phyloP scores from a whole-genome alignment of 2,113 vertebrate species.

The Xiphophorus hellerii region DNA sequence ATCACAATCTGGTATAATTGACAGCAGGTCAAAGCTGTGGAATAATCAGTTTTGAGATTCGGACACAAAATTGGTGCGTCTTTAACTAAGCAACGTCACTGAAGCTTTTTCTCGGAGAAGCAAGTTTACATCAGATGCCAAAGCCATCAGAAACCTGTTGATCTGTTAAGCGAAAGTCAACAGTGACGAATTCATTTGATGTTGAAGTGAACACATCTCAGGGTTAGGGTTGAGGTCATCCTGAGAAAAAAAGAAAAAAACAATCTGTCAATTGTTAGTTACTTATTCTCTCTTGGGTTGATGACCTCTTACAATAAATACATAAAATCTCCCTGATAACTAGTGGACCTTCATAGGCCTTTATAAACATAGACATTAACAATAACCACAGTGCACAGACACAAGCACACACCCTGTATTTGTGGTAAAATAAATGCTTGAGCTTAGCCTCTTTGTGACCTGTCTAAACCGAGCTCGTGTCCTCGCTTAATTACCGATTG shows the following conservation, averaged over 20 bases:
- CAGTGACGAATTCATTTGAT: background rate
- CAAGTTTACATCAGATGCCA: background rate
- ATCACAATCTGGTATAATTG: no score
- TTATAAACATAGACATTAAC: slow-evolving; percentile 59
- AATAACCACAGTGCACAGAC: slow-evolving; percentile 40
- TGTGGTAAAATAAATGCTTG: slow-evolving; percentile 18
- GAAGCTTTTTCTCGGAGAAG: background rate
- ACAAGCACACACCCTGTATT: slow-evolving; percentile 46
- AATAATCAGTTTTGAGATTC: no score
- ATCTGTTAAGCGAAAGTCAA: background rate
- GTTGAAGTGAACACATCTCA: background rate
- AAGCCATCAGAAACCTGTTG: background rate
- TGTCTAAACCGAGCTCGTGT: slow-evolving; percentile 7
- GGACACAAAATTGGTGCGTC: no score
- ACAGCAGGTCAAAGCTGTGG: no score
- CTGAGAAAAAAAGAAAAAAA: no score
- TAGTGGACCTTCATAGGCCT: slow-evolving; percentile 29
- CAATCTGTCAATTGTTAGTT: background rate
- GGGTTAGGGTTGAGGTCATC: background rate
- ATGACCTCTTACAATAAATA: background rate
- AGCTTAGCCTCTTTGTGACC: slow-evolving; percentile 39
- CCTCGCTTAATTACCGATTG: slow-evolving; percentile 38
- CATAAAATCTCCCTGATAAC: background rate
- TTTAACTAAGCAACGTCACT: background rate
- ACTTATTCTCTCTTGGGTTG: background rate